Conservation (phyloP, 2,797 vertebrate genomes). For the Xenopus petersii region DNA sequence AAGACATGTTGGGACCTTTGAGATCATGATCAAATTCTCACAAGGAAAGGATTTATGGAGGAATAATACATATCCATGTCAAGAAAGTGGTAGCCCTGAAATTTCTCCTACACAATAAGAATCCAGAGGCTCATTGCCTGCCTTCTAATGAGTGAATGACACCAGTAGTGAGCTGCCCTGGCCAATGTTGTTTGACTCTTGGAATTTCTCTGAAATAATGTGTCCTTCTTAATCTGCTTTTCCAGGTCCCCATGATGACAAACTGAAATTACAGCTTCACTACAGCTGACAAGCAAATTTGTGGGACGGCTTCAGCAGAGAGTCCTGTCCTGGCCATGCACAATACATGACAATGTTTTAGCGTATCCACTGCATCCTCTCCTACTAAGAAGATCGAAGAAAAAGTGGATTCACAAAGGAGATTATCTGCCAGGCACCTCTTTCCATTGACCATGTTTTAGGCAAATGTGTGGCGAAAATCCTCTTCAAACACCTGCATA, state of each 20-base stretch:
- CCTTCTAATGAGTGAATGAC: background rate
- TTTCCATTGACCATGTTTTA: too few relatives aligned
- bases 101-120: conserved; percentile 24
- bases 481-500: too few relatives aligned
- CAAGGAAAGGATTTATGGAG: conserved; percentile 48
- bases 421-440: too few relatives aligned
- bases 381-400: too few relatives aligned
- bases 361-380: too few relatives aligned
- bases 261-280: background rate
- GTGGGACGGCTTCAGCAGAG: too few relatives aligned
- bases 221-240: conserved; percentile 21
- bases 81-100: conserved; percentile 17
- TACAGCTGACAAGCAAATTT: too few relatives aligned
- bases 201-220: background rate
- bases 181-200: background rate
- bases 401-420: too few relatives aligned
- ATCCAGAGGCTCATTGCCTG: conserved; percentile 14
- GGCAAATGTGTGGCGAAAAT: too few relatives aligned
- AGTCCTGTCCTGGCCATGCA: too few relatives aligned
- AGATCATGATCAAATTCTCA: conserved; percentile 34
- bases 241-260: conserved; percentile 22
- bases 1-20: conserved; percentile 38
- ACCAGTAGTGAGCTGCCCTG: background rate
- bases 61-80: conserved; percentile 18
- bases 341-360: too few relatives aligned